These are phyloP conservation scores for Mycogona germanica DNA, from an alignment of 2,888 invertebrate genomes.

Conservation along the genomic window DNA sequence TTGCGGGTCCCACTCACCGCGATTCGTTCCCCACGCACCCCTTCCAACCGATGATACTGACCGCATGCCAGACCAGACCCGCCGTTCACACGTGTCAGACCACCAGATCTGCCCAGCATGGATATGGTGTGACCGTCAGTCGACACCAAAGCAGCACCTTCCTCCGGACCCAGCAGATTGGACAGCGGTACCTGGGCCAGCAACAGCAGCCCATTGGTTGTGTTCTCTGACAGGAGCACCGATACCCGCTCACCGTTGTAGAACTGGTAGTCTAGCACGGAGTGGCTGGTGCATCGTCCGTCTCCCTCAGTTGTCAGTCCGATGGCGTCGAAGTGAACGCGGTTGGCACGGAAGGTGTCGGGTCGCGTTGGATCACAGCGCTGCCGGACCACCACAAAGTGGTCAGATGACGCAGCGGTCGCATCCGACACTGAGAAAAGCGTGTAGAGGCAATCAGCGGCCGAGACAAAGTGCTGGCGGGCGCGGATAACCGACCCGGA, in stretches of 20 bases:
- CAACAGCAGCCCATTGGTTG: constrained; percentile 24
- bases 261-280: constrained; percentile 30
- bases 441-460: constrained; percentile 18
- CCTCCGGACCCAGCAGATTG: background rate
- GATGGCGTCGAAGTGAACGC: constrained; percentile 15
- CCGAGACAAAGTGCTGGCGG: constrained; percentile 5
- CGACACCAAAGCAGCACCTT: background rate
- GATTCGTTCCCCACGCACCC: constrained; percentile 42
- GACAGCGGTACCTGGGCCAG: constrained; percentile 30
- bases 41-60: constrained; percentile 28
- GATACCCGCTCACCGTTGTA: constrained; percentile 32
- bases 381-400: background rate
- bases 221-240: constrained; percentile 29
- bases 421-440: constrained; percentile 11
- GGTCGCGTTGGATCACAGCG: background rate
- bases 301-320: background rate
- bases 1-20: constrained; percentile 74
- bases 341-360: background rate
- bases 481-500: constrained; percentile 1
- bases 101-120: background rate
- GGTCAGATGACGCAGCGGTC: constrained; percentile 14
- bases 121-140: constrained; percentile 6
- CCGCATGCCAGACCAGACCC: constrained; percentile 15
- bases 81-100: constrained; percentile 5
- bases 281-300: constrained; percentile 20